phyloP scores from a whole-genome alignment of 2,113 vertebrate species.

The Phyllostomus discolor region DNA sequence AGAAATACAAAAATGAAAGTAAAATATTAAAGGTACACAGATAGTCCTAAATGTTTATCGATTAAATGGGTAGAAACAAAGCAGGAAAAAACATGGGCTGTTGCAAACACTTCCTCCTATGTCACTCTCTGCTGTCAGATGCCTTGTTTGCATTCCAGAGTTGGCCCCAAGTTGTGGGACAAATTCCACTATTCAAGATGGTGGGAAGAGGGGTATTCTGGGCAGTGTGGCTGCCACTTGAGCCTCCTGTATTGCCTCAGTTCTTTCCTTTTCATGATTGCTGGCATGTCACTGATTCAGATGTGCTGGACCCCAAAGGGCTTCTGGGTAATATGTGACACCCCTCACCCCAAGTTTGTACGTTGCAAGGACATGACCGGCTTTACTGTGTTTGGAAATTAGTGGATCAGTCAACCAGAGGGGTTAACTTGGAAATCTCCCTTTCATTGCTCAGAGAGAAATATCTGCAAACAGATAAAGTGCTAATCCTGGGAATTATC shows the following conservation, averaged over 20 bases:
- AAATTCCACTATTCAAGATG: background rate
- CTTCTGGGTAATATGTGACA: background rate
- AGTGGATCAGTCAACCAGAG: background rate
- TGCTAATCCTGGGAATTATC: background rate
- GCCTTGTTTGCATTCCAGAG: background rate
- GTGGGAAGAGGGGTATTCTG: background rate
- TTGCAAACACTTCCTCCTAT: background rate
- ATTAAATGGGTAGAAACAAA: background rate
- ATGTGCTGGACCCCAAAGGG: background rate
- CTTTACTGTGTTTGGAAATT: background rate
- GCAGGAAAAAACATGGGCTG: background rate
- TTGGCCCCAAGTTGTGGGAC: background rate
- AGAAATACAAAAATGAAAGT: background rate
- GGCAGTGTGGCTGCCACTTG: background rate
- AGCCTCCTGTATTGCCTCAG: background rate
- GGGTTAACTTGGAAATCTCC: background rate
- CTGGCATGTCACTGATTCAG: background rate
- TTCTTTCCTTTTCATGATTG: background rate
- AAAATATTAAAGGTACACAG: background rate
- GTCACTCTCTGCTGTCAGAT: background rate
- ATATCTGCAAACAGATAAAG: background rate
- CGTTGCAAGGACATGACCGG: background rate
- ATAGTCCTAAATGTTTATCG: background rate
- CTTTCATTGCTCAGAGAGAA: background rate
- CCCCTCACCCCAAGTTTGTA: background rate